Percentiles rank a stretch among this genome's conserved stretches.
phyloP scores from a whole-genome alignment of 2,113 vertebrate genomes.

The Antechinus stuartii region DNA sequence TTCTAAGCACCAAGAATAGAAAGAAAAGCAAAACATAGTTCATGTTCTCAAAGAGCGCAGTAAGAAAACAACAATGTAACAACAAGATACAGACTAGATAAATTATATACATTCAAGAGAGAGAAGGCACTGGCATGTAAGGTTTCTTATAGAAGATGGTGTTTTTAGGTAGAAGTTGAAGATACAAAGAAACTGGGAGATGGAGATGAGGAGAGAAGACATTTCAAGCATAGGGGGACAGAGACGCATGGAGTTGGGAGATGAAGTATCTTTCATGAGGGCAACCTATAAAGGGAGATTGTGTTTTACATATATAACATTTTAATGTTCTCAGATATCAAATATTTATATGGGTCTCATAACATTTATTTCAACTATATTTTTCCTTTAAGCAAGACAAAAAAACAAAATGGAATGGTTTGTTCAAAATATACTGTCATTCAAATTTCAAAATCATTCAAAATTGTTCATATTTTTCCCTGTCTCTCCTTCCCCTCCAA shows the following conservation, averaged over 20 bases:
- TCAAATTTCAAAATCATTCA: not conserved
- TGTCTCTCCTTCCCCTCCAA: not conserved
- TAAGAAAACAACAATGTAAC: not conserved
- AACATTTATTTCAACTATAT: not conserved
- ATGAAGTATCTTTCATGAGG: not conserved
- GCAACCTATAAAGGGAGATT: not conserved
- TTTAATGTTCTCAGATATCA: not conserved
- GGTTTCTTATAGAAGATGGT: not conserved
- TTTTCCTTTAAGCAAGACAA: slow-evolving; percentile 22
- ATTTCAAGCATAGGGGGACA: not conserved
- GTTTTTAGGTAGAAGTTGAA: not conserved
- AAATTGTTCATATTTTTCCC: not conserved
- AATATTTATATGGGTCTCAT: not conserved
- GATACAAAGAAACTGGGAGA: not conserved
- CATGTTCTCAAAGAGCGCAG: not conserved
- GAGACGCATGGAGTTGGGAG: not conserved
- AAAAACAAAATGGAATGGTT: not conserved
- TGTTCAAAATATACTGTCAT: not conserved
- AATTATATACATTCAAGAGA: not conserved
- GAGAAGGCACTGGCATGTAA: not conserved
- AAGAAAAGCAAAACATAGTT: not conserved
- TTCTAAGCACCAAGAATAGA: not conserved
- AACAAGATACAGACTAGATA: not conserved
- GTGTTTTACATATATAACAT: not conserved
- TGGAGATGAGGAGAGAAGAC: not conserved